Evolutionary conservation across 2,888 invertebrate genomes (phyloP), one percentile per base, ranked within the genome.

Genomic region (Drosophila acutilabella): DNA sequence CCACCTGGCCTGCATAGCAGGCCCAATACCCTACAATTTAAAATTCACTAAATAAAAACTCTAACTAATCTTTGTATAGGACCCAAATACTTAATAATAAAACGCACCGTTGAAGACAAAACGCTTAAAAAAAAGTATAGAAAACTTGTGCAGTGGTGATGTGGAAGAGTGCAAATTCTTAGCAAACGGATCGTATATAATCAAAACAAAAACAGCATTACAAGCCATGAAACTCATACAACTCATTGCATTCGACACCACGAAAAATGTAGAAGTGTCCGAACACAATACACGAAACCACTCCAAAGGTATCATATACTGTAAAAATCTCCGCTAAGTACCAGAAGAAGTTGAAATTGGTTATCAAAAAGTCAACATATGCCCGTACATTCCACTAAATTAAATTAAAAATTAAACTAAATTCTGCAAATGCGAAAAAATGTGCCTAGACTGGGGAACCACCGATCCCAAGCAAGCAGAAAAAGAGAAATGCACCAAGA

Each of bases 91-190:
- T 8, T 36, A 40, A 40, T 40, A n/a, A 40, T 40, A 7, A 40
- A 40, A 40, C 40, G 40, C 14, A 7, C 40, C 13, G 40, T 14
- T 7, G 40, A 40, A n/a, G 13, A 7, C 14, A 14, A 40, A 40
- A 14, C 40, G 40, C 40, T 40, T 14, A 13, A n/a, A 40, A 40
- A 40, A 40, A 40, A 40, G 6, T 13, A 40, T 40, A 40, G 40
- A 40, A n/a, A 52, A 52, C 40, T 36, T 51, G 38, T 38, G 38
- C 51, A 36, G 38, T 51, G 38, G 51, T 41, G 41, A 41, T 16
- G 41, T 44, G 10, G 44, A 44, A 44, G 44, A 44, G 44, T 20
- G 44, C 44, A 40, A 52, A 52, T 40, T 52, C 20, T 40, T 40
- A 40, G 40, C 52, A 52, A 40, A 52, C 52, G 40, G 40, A 40